Evolutionary conservation across 2,888 invertebrate genomes (phyloP), one percentile per base, ranked within the genome.

Genomic region (Laothoe populi): DNA sequence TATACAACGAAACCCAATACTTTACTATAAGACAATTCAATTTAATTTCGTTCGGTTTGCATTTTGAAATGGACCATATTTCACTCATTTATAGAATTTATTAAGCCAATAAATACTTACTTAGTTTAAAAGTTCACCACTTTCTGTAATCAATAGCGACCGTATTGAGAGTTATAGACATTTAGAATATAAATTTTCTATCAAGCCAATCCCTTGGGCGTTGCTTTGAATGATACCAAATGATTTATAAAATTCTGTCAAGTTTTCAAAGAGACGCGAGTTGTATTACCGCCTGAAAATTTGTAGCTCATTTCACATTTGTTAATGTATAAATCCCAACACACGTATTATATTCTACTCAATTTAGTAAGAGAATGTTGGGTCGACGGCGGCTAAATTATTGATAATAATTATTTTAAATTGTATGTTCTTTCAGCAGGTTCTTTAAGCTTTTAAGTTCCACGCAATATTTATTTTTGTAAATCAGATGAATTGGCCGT

Each of bases 51-150:
- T n/a, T n/a, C 62, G 66, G 67, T 64, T 59, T 64, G 71, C 48
- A 66, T 62, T 64, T 68, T 72, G 67, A 67, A 67, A 70, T 64
- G 68, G 57, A 57, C 68, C 64, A 71, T 68, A 70, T 68, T 26
- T 62, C 65, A 64, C 66, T 71, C 69, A 64, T 58, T 72, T 71
- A 71, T 69, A 68, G 66, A 70, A 74, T 73, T 72, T 74, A 72
- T 74, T 61, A 62, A 66, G 66, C 65, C 68, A 67, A 70, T 72
- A 74, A 71, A 72, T 74, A 72, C 68, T 58, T 68, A 67, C 70
- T 64, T 65, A 67, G 67, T 67, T 69, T 69, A 69, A 69, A 65
- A 66, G 67, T 61, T 64, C 66, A 63, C 67, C 69, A 65, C 69
- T 71, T 69, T 63, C 70, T 65, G 69, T 68, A 71, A 70, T 71